phyloP scores from a whole-genome alignment of 2,888 invertebrate species.

The Caenorhabditis zanzibari region DNA sequence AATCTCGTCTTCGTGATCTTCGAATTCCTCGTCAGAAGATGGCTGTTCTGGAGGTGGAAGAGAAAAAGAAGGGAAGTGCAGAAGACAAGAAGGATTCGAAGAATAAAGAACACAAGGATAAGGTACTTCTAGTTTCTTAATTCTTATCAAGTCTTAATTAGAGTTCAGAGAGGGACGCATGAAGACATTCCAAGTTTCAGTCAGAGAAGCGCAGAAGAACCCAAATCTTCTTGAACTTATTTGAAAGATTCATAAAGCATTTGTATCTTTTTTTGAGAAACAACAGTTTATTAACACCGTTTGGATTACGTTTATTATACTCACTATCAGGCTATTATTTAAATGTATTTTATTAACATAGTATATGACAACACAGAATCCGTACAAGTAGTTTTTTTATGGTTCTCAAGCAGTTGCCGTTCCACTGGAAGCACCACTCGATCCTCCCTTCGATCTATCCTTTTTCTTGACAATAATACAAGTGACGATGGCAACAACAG shows the following conservation, averaged over 20 bases:
- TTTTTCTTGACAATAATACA: background rate
- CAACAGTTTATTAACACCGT: no score
- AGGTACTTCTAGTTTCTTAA: background rate
- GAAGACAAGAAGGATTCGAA: constrained; percentile 28
- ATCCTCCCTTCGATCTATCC: background rate
- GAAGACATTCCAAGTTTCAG: constrained; percentile 24
- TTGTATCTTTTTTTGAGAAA: background rate
- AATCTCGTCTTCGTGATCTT: constrained; percentile 29
- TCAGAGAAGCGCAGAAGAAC: constrained; percentile 28
- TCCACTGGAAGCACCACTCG: background rate
- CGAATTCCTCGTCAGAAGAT: constrained; percentile 40
- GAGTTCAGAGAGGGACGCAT: background rate
- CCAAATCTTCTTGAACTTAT: constrained; percentile 8
- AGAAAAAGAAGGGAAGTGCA: constrained; percentile 6
- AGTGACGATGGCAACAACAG: background rate
- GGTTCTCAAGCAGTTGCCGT: background rate
- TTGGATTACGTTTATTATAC: no score
- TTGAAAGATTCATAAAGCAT: background rate
- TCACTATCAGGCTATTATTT: no score
- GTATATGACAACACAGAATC: no score
- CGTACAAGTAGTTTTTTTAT: background rate
- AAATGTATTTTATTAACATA: no score
- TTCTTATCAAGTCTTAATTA: background rate
- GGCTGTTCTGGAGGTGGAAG: constrained; percentile 34
- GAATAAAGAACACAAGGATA: constrained; percentile 8